Evolutionary conservation across 2,797 vertebrate genomes (phyloP).

Genomic region (Agapornis canus): DNA sequence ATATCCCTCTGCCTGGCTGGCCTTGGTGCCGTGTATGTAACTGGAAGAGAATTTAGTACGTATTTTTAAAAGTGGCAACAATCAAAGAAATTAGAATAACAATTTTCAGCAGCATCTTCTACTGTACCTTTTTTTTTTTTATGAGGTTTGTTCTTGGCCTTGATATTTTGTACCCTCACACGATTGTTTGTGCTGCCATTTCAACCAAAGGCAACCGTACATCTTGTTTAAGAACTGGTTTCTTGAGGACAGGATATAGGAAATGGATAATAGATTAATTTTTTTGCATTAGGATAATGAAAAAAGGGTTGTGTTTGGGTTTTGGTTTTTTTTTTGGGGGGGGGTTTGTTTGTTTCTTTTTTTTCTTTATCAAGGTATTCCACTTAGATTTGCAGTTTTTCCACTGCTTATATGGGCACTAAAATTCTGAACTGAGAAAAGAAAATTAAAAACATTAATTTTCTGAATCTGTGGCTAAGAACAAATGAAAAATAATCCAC

Average conservation of each 20-base stretch:
- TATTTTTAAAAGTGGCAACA: not conserved
- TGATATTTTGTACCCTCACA: not conserved
- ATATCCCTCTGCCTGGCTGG: not conserved
- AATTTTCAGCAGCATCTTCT: not conserved
- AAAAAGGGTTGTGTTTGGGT: not conserved
- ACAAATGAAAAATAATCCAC: not conserved
- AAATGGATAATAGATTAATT: not conserved
- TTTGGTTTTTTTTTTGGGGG: not conserved
- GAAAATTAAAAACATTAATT: conserved; percentile 57
- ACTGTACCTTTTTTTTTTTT: not conserved
- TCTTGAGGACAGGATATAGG: not conserved
- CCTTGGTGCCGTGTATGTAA: not conserved
- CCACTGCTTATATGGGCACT: not conserved
- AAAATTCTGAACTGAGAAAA: conserved; percentile 3
- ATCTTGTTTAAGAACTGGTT: not conserved
- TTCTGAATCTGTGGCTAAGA: not conserved
- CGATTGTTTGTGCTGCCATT: not conserved
- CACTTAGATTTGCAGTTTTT: not conserved
- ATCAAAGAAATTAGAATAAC: not conserved
- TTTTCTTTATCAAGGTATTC: not conserved
- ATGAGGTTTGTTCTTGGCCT: not conserved
- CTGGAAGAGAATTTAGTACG: not conserved
- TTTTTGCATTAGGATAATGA: not conserved
- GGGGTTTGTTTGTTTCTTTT: not conserved
- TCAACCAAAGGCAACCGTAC: not conserved